Evolutionary conservation across 2,888 invertebrate species (phyloP), one percentile per base, ranked within the genome.

Genomic region (Aethes cnicana): DNA sequence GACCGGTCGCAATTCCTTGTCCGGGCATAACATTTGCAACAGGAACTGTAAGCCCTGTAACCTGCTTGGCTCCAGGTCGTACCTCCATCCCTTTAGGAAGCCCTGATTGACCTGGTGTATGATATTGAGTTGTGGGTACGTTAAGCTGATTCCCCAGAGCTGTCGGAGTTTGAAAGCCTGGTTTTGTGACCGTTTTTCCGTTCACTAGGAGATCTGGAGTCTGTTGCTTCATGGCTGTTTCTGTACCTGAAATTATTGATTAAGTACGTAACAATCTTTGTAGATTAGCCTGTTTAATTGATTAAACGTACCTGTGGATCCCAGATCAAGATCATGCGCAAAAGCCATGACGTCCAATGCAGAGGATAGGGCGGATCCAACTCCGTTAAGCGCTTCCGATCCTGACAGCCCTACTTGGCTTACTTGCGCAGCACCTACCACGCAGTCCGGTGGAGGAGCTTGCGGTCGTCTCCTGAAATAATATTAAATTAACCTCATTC

Each of bases 341-440:
- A 95, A 96, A 0, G 95, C 94, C 91, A 97, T 94, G 58, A 96
- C 95, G 72, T 96, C 95, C 47, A 96, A 90, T 1, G 96, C 95
- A 8, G 94, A 92, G 2, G 94, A 93, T 33, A 96, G 80, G 0
- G 94, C 94, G 20, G 89, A 80, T 0, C 83, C 89, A 3, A 89
- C 88, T 1, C 87, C 85, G 0, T 81, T 86, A 0, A 88, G 85
- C 7, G 88, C 74, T 48, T 84, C 81, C 1, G 81, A 81, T 1
- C 50, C 50, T 1, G 50, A 52, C 12, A 52, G 30, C 1, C 81
- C 77, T 36, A 83, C 67, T 0, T 79, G 75, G 26, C 73, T 74
- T 16, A 72, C 63, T 23, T 64, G 71, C 0, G 75, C 62, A 2
- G 69, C 61, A n/a, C n/a, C n/a, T 3, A 69, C 60, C 33, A 86